Evolutionary conservation across 1,140 invertebrate species (phyloP).

Genomic region (Drosophila orena): DNA sequence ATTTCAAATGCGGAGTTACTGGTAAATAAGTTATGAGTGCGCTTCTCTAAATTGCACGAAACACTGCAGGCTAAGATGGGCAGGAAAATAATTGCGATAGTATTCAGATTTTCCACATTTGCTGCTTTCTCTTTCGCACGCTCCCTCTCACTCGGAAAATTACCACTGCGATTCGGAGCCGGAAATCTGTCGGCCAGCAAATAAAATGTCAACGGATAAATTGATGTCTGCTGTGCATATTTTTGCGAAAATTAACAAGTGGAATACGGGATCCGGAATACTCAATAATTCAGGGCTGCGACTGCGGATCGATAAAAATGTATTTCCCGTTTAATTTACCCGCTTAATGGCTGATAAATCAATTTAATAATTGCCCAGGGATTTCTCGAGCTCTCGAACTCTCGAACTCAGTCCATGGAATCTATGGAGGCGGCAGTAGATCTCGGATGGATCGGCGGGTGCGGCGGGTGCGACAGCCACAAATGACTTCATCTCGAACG

Average conservation of each 20-base stretch:
- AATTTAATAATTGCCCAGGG: conserved; percentile 44
- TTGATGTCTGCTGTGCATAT: conserved; percentile 39
- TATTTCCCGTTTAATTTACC: conserved; percentile 49
- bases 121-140: too few relatives aligned
- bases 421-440: conserved; percentile 3
- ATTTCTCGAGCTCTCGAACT: not conserved
- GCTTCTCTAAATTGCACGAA: conserved; percentile 33
- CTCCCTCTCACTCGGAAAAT: too few relatives aligned
- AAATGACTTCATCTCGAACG: conserved; percentile 50
- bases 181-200: conserved; percentile 15
- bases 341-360: conserved; percentile 34
- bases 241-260: conserved; percentile 32
- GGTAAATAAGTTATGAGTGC: conserved; percentile 64
- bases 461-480: conserved; percentile 32
- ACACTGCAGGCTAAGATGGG: not conserved
- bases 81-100: conserved; percentile 1
- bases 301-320: conserved; percentile 31
- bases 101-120: not conserved
- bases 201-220: conserved; percentile 25
- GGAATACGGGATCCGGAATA: conserved; percentile 15
- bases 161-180: not conserved
- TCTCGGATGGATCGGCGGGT: conserved; percentile 2
- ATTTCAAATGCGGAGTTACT: conserved; percentile 60
- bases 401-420: too few relatives aligned
- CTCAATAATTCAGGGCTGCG: conserved; percentile 36